Percentiles rank a stretch among this genome's conserved stretches.
Conservation (phyloP, 2,797 vertebrate genomes). For the Valencia hispanica region DNA sequence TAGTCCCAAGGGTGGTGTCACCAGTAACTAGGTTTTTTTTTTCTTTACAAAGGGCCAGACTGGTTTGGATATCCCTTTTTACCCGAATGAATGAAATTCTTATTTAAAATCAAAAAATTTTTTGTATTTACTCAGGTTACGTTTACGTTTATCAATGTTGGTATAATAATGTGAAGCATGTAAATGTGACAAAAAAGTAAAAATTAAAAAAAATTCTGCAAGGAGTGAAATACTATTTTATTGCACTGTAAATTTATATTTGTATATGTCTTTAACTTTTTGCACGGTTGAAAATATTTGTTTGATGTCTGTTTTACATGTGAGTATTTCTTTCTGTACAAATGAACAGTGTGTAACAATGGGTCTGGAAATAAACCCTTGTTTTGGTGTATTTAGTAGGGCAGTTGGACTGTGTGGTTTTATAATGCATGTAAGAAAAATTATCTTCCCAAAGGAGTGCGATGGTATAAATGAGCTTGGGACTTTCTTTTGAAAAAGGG, state of each 20-base stretch:
- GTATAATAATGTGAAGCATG: background rate
- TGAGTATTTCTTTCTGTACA: background rate
- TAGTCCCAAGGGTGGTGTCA: background rate
- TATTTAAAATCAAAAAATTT: background rate
- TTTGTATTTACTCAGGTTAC: background rate
- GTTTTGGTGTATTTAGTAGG: constrained; percentile 27
- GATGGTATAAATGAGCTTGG: constrained; percentile 27
- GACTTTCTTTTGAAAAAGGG: constrained; percentile 37
- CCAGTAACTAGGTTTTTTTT: background rate
- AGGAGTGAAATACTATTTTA: background rate
- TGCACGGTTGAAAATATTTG: background rate
- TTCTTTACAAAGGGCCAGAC: background rate
- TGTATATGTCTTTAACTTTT: background rate
- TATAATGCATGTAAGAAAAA: constrained; percentile 34
- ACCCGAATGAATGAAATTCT: background rate
- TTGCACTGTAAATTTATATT: background rate
- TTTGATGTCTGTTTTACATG: background rate
- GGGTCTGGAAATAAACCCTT: constrained; percentile 2
- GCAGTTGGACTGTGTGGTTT: constrained; percentile 30
- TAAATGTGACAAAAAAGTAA: background rate
- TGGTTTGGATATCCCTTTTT: background rate
- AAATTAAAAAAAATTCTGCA: background rate
- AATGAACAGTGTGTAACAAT: background rate
- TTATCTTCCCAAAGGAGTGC: constrained; percentile 13
- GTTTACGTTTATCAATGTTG: background rate